Base-by-base conservation (phyloP, 53 echinoderm and acorn worm species). In the Echinarachnius parma region DNA sequence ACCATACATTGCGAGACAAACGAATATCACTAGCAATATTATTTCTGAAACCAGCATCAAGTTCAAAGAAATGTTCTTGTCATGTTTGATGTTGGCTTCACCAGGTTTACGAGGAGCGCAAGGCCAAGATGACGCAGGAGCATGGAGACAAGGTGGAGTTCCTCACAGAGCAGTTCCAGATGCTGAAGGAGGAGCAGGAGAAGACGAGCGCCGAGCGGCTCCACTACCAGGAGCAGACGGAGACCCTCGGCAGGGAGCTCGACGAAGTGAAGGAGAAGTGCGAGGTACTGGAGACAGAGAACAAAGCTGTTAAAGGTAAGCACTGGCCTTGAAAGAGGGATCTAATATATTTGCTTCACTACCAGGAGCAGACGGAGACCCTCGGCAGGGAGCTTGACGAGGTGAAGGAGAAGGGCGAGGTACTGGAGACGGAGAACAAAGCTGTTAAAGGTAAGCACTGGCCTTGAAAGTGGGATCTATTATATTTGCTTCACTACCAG, bases 61-160 rank as follows among this genome's bases (percentile, higher is more conserved):
- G n/a, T n/a, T n/a, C n/a, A n/a, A n/a, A n/a, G n/a, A n/a, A n/a
- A n/a, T n/a, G n/a, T n/a, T n/a, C n/a, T n/a, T n/a, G n/a, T n/a
- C n/a, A n/a, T n/a, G 60, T 60, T 30, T 35, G 13, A 35, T 62
- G 20, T 37, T 39, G 26, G 28, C 47, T 46, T 56, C 22, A 0
- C 10, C 21, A 72, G 74, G 81, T 86, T 46, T 83, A 86, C 46
- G 95, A 90, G 57, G 87, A 82, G 28, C 80, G 87, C 28, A 90
- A 90, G 64, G 64, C 87, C 33, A 86, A 90, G 58, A 87, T 95
- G 75, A 76, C 77, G 15, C 87, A 90, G 55, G 90, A 95, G 52
- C 89, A 95, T 46, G 90, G 81, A 53, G 87, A 90, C 35, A 95
- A 87, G 59, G 87, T 95, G 18, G 89, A 87, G 60, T 95, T 95